Conservation (phyloP, 2,888 invertebrate genomes). For the Phorcus lineatus region DNA sequence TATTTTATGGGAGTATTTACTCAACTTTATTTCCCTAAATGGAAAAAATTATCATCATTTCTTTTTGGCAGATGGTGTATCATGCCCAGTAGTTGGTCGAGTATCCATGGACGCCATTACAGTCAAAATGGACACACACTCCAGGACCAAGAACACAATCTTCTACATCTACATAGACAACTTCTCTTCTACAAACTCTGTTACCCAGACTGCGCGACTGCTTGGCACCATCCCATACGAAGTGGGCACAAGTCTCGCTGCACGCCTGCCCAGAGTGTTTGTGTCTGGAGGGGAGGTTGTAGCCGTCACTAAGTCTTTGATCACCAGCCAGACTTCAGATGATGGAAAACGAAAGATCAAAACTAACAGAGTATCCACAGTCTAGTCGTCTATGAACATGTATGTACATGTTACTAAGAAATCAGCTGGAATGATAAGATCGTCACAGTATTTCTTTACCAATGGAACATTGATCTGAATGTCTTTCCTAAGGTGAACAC, state of each 20-base stretch:
- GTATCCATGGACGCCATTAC: slow-evolving; percentile 60
- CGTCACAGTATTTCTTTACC: too few relatives aligned
- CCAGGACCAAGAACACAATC: slow-evolving; percentile 28
- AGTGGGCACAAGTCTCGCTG: slow-evolving; percentile 46
- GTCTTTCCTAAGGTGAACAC: too few relatives aligned
- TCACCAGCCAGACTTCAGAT: background rate
- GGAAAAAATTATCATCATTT: too few relatives aligned
- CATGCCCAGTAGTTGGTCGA: slow-evolving; percentile 49
- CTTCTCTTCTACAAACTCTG: slow-evolving; percentile 45
- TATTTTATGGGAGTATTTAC: too few relatives aligned
- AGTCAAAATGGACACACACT: slow-evolving; percentile 42
- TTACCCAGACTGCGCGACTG: slow-evolving; percentile 39
- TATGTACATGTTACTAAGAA: too few relatives aligned
- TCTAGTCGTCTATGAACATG: too few relatives aligned
- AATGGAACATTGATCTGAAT: too few relatives aligned
- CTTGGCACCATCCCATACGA: slow-evolving; percentile 53
- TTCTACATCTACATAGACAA: slow-evolving; percentile 46
- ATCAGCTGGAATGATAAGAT: too few relatives aligned
- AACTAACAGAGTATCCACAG: too few relatives aligned
- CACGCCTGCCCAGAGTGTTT: slow-evolving; percentile 49
- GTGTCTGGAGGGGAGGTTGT: slow-evolving; percentile 15
- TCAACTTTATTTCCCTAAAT: too few relatives aligned
- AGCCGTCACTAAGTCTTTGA: background rate
- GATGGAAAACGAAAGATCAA: background rate
- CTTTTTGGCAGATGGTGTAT: slow-evolving; percentile 36